phyloP scores from a whole-genome alignment of 2,113 vertebrate species.

The Callocephalon fimbriatum region DNA sequence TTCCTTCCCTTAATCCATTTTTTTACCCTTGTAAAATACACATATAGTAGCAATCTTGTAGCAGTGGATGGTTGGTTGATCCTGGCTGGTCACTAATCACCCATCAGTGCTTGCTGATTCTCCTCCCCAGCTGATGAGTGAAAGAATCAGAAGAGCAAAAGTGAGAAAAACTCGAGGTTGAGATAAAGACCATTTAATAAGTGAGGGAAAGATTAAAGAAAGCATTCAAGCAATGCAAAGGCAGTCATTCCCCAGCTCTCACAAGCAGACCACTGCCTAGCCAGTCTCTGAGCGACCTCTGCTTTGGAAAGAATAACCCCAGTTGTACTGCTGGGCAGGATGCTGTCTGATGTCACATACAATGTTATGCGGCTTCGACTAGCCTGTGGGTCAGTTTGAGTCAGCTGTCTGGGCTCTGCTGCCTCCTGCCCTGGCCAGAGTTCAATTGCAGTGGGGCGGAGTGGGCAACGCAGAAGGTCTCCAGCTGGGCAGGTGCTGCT shows the following conservation, averaged over 20 bases:
- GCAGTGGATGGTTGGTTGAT: not conserved
- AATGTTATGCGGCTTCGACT: rapidly evolving
- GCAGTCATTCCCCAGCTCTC: not conserved
- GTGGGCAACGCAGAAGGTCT: not conserved
- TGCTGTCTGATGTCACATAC: not conserved
- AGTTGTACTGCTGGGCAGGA: not conserved
- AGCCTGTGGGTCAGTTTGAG: not conserved
- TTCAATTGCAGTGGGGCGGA: not conserved
- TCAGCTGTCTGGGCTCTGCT: not conserved
- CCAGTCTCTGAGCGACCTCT: not conserved
- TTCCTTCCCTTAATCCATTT: not conserved
- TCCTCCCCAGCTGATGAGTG: not conserved
- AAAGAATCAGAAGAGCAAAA: not conserved
- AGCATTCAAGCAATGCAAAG: not conserved
- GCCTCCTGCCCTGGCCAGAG: not conserved
- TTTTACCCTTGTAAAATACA: not conserved
- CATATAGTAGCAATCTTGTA: not conserved
- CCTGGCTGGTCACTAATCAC: rapidly evolving
- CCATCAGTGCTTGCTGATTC: not conserved
- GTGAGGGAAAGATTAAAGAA: not conserved
- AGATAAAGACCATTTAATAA: not conserved
- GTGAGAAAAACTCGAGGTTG: not conserved
- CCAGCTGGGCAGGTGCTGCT: not conserved
- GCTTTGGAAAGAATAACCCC: not conserved
- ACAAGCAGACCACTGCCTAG: not conserved